These are phyloP conservation scores for Aplocera efformata DNA, from an alignment of 2,888 invertebrate genomes.

Conservation along the genomic window DNA sequence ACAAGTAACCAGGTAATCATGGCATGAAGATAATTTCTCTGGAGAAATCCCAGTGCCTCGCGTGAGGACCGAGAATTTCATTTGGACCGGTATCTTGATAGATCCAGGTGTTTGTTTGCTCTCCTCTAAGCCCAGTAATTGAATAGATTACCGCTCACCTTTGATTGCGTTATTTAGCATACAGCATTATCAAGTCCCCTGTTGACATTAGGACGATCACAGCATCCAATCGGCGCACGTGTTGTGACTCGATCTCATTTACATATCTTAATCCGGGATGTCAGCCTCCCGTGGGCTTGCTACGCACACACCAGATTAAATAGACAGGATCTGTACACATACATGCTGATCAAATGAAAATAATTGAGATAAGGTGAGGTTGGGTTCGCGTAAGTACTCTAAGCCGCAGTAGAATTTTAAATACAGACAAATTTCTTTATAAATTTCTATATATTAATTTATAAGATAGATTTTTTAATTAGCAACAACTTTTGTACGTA, in stretches of 20 bases:
- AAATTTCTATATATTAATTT: too few relatives aligned
- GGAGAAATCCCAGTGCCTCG: too few relatives aligned
- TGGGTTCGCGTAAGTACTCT: background rate
- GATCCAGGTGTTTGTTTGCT: conserved; percentile 1
- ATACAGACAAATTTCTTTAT: too few relatives aligned
- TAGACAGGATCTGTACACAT: conserved; percentile 5
- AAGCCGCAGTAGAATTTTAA: too few relatives aligned
- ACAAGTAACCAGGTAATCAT: too few relatives aligned
- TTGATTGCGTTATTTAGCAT: conserved; percentile 20
- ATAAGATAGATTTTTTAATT: too few relatives aligned
- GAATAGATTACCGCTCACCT: conserved; percentile 16
- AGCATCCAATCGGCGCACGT: conserved; percentile 24
- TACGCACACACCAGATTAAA: conserved; percentile 21
- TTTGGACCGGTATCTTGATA: too few relatives aligned
- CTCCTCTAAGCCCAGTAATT: conserved; percentile 11
- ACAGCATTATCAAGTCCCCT: conserved; percentile 13
- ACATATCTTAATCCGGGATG: conserved; percentile 51
- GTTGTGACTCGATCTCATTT: conserved; percentile 39
- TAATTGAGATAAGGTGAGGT: conserved; percentile 11
- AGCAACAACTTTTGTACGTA: too few relatives aligned
- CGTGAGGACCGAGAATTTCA: too few relatives aligned
- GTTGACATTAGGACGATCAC: conserved; percentile 19
- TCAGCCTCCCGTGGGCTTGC: conserved; percentile 31
- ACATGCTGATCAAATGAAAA: conserved; percentile 18
- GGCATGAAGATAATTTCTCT: too few relatives aligned